Evolutionary conservation across 2,113 vertebrate species (phyloP).

Genomic region (Oenanthe oenanthe): DNA sequence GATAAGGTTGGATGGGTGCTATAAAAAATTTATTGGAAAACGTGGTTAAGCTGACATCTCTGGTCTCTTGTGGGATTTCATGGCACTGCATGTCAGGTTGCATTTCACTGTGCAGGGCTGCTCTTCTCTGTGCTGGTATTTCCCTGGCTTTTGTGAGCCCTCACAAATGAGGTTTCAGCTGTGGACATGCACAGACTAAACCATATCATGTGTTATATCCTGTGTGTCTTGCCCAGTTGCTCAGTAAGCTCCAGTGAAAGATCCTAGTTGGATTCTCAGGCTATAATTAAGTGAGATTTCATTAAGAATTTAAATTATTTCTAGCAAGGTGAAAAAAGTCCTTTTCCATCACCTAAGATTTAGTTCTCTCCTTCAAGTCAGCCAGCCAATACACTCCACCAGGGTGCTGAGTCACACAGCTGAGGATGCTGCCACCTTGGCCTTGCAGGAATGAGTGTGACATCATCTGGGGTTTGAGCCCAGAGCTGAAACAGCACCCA

Average conservation of each 20-base stretch:
- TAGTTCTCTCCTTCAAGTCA: background rate
- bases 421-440: background rate
- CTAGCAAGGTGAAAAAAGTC: background rate
- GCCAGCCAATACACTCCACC: background rate
- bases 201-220: background rate
- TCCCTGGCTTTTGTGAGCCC: background rate
- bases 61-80: background rate
- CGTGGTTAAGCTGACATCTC: background rate
- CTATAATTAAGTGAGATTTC: background rate
- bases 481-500: background rate
- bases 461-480: background rate
- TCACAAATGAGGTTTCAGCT: background rate
- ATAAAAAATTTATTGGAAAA: background rate
- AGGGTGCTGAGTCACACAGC: background rate
- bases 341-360: background rate
- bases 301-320: background rate
- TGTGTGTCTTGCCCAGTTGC: background rate
- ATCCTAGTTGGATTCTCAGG: background rate
- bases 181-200: background rate
- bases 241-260: background rate
- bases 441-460: background rate
- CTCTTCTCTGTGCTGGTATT: background rate
- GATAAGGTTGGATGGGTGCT: background rate
- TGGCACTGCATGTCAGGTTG: background rate
- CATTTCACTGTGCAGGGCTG: background rate